Evolutionary conservation across 2,888 invertebrate species (phyloP), one percentile per base, ranked within the genome.

Genomic region (Amblyteles armatorius): DNA sequence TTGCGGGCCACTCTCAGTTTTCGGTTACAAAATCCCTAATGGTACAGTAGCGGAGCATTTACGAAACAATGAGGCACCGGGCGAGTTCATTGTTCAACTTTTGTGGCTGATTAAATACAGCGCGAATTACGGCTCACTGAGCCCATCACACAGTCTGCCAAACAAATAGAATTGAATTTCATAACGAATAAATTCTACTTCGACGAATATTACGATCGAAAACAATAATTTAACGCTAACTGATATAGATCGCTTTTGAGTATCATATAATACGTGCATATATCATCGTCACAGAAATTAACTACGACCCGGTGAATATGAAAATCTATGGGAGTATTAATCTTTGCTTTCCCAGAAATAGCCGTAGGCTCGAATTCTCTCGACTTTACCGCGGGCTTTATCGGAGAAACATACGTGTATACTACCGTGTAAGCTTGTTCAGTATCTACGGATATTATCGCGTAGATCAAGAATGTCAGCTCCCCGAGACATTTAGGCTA

Each of bases 401-500:
- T 77, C 48, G 50, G 69, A 55, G 33, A 72, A 60, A 77, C 83
- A 65, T 48, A 68, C 73, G 79, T 79, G 67, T 50, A n/a, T n/a
- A 22, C 50, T 16, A 4, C 16, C n/a, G 16, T 57, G 60, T 52
- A 67, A 22, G 50, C 40, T 22, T 74, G 79, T 73, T 73, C 65
- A 77, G 82, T 77, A 78, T 82, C 77, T 55, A 22, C 77, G 73
- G 76, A 77, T 79, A 78, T 85, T 82, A 82, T 85, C 85, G 82
- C 77, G 60, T 85, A 82, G 76, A 85, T 85, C 82, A 82, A 67
- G 74, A 77, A 79, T 82, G 85, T 85, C 82, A 82, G 79, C 80
- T 85, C 68, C 48, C 79, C 57, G 74, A 85, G 82, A 85, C 82
- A 85, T 85, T 85, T 85, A 77, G 85, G 82, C 85, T 85, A 85